Conservation (phyloP, 2,888 invertebrate species). For the Thecocarcelia acutangulata region DNA sequence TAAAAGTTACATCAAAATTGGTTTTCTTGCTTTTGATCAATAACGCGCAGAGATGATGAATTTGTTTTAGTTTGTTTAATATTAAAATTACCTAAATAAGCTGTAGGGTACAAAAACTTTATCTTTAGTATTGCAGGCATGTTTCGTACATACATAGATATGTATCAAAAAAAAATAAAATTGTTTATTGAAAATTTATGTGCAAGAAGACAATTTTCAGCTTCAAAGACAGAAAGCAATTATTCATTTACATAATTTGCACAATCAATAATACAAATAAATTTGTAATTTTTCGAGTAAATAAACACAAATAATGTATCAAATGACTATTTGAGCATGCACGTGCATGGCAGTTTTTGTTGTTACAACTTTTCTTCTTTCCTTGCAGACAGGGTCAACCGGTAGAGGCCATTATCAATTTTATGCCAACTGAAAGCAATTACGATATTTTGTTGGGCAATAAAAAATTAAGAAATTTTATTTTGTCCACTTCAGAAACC, state of each 20-base stretch:
- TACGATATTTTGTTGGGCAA: slow-evolving; percentile 76
- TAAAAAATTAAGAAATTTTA: slow-evolving; percentile 70
- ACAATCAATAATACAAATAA: slow-evolving; percentile 14
- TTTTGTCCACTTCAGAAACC: slow-evolving; percentile 68
- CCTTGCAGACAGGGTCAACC: slow-evolving; percentile 71
- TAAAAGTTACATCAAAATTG: no score
- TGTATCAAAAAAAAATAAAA: slow-evolving; percentile 42
- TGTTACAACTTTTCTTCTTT: not conserved
- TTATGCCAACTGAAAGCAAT: slow-evolving; percentile 74
- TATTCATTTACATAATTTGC: slow-evolving; percentile 26
- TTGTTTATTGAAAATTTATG: slow-evolving; percentile 55
- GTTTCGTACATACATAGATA: not conserved
- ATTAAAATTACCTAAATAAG: no score
- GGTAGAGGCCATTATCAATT: slow-evolving; percentile 75
- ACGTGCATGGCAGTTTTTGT: no score
- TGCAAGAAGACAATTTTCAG: slow-evolving; percentile 27
- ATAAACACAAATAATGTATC: not conserved
- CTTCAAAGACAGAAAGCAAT: slow-evolving; percentile 13
- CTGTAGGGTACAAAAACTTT: no score
- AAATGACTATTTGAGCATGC: no score
- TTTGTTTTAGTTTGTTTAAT: no score
- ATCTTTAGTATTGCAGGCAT: no score
- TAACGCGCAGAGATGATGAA: no score
- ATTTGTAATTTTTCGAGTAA: not conserved
- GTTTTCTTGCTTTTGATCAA: no score